Evolutionary conservation across 2,797 vertebrate species (phyloP), one percentile per base, ranked within the genome.

Genomic region (Catostomus latipinnis): DNA sequence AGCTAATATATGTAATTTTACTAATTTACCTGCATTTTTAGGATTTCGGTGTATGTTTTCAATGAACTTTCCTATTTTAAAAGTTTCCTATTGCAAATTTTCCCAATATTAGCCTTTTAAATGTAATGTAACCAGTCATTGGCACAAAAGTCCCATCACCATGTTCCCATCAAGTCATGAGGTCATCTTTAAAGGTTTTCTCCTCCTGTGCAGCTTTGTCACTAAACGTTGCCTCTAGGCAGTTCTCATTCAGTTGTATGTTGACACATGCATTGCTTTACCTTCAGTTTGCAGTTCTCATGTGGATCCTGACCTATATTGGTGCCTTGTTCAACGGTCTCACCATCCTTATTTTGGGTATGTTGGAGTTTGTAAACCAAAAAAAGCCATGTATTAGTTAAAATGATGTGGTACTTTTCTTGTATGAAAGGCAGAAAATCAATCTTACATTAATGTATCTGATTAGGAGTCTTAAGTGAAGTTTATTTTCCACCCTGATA

Each of bases 271-370:
- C 0, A 66, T 34, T 66, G 4, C 70, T 56, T 61, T 14, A 6
- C 81, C 60, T 62, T 6, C 87, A 95, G 94, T 91, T 95, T 74
- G 93, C 92, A 10, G 91, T 93, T 62, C 87, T 92, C 80, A 93
- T 95, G 93, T 95, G 94, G 93, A 88, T 95, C 81, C 90, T 95
- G 90, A 95, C 94, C 8, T 94, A 94, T 0, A 91, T 95, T 0
- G 94, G 94, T 60, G 92, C 93, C 6, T 88, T 94, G 74, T 95
- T 95, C 86, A 95, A 95, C 53, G 93, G 93, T 63, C 92, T 94
- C 84, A 95, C 94, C n/a, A 88, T 95, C 74, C 89, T 94, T 80
- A 95, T 95, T 82, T 90, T 94, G 5, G 94, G 94, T 95, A 92
- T 92, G 91, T 22, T 14, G 22, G 1, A 61, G 1, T 34, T 61